These are phyloP conservation scores for Drosophila pruinosa DNA, from an alignment of 1,140 invertebrate genomes.

Conservation along the genomic window DNA sequence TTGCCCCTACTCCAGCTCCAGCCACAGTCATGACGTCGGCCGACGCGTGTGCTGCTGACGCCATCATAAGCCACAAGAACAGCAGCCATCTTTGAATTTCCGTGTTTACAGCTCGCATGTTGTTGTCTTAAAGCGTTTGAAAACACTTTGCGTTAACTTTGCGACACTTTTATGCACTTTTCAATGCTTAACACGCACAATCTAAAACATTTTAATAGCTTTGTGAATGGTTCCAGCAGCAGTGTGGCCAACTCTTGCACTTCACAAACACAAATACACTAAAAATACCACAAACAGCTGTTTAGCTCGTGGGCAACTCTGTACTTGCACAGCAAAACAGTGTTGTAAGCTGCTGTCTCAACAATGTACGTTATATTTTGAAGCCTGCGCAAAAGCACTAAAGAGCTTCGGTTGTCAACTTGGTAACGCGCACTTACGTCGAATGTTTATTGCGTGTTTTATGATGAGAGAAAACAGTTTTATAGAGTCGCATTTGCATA, in stretches of 20 bases:
- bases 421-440: neutral
- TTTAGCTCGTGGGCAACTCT: slow-evolving; percentile 7
- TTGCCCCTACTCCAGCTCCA: neutral
- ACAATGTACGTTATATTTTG: slow-evolving; percentile 30
- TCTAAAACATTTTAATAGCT: slow-evolving; percentile 35
- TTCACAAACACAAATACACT: neutral
- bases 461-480: slow-evolving; percentile 3
- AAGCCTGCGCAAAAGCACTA: slow-evolving; percentile 3
- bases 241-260: slow-evolving; percentile 14
- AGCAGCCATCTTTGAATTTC: slow-evolving; percentile 21
- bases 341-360: slow-evolving; percentile 1
- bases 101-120: slow-evolving; percentile 1
- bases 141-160: neutral
- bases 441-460: slow-evolving; percentile 28
- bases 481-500: neutral
- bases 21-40: slow-evolving; percentile 52
- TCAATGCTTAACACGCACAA: slow-evolving; percentile 8
- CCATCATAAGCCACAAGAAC: slow-evolving; percentile 37
- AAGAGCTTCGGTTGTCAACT: slow-evolving; percentile 1
- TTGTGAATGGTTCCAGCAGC: slow-evolving; percentile 21
- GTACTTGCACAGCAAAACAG: neutral
- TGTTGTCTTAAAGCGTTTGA: too few relatives aligned
- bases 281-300: slow-evolving; percentile 30
- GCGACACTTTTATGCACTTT: slow-evolving; percentile 10
- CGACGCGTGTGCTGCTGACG: slow-evolving; percentile 53